A percentile compares a stretch with the other conserved stretches of the same genome.
These are phyloP conservation scores for Philypnodon macrostomus DNA, from an alignment of 2,797 vertebrate genomes.

Conservation along the genomic window DNA sequence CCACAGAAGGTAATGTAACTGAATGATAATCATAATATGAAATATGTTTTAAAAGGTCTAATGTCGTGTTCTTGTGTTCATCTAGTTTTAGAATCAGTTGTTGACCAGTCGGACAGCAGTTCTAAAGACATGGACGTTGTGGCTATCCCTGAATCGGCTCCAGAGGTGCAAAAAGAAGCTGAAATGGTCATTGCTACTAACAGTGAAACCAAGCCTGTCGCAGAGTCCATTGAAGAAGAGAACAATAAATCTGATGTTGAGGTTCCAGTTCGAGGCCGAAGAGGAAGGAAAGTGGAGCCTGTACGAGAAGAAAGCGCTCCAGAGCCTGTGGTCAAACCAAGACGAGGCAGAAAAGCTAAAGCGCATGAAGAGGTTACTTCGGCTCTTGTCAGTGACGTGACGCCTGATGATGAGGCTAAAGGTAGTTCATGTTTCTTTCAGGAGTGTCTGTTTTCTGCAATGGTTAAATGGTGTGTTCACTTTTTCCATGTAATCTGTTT, in stretches of 20 bases:
- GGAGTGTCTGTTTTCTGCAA: too few relatives aligned
- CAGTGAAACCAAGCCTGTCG: conserved; percentile 13
- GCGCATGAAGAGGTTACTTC: background rate
- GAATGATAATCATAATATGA: too few relatives aligned
- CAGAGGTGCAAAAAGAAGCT: conserved; percentile 16
- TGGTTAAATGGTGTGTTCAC: too few relatives aligned
- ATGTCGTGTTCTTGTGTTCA: background rate
- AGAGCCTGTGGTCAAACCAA: conserved; percentile 29
- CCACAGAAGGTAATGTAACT: background rate
- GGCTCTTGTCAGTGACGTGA: too few relatives aligned
- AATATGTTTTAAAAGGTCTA: too few relatives aligned
- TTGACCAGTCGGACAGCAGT: background rate
- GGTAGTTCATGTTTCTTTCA: too few relatives aligned
- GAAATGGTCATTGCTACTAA: too few relatives aligned
- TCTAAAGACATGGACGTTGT: too few relatives aligned
- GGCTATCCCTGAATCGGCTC: conserved; percentile 1
- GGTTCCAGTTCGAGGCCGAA: conserved; percentile 51
- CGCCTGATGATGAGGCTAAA: too few relatives aligned
- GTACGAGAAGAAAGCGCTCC: too few relatives aligned
- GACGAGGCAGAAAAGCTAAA: conserved; percentile 44
- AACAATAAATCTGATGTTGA: conserved; percentile 14
- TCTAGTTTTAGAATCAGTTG: conserved; percentile 9
- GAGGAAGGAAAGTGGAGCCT: conserved; percentile 53
- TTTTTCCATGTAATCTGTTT: too few relatives aligned
- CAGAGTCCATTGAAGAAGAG: conserved; percentile 9